phyloP scores from a whole-genome alignment of 2,113 vertebrate species.

The Buteo buteo region DNA sequence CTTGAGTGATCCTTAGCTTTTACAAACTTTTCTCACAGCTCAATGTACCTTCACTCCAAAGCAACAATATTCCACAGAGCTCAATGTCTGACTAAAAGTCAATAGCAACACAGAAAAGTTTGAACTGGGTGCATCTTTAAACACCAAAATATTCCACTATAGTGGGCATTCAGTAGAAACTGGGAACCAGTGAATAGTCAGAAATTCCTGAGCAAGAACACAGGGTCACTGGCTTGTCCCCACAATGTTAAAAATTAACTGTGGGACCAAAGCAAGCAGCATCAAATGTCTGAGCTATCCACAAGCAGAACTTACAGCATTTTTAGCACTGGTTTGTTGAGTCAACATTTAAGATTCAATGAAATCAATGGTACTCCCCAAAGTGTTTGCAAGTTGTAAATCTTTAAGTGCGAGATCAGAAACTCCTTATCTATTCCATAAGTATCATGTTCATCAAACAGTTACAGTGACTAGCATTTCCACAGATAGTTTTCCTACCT shows the following conservation, averaged over 20 bases:
- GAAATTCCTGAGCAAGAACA: constrained; percentile 18
- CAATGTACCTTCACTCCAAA: neutral
- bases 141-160: neutral
- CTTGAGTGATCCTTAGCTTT: neutral
- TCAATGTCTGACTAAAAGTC: neutral
- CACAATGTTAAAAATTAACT: constrained; percentile 36
- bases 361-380: neutral
- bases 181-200: neutral
- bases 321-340: neutral
- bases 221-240: neutral
- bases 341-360: neutral
- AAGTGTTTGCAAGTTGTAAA: neutral
- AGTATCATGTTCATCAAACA: neutral
- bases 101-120: neutral
- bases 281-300: neutral
- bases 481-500: neutral
- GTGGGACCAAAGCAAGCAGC: neutral
- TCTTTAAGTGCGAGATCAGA: constrained; percentile 8
- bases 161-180: neutral
- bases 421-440: neutral
- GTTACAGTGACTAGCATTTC: neutral
- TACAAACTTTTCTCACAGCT: neutral
- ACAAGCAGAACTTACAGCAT: neutral
- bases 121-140: neutral
- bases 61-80: neutral